Evolutionary conservation across 2,797 vertebrate species (phyloP), one percentile per base, ranked within the genome.

Genomic region (Phaenicophaeus curvirostris): DNA sequence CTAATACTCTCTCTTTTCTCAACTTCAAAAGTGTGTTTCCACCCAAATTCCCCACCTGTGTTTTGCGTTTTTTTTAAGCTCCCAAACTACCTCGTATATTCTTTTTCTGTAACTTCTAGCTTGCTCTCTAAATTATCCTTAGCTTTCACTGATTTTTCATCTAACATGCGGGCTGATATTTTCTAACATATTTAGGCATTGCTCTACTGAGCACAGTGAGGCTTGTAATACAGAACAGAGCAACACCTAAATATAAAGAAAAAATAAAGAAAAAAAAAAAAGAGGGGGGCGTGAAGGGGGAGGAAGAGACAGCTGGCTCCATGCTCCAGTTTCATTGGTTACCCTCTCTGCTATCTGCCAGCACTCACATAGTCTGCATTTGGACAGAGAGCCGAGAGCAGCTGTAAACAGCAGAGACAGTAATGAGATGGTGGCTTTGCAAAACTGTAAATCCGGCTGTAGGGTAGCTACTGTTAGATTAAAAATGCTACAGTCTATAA

Each of bases 271-370:
- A 89, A n/a, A 65, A 84, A 89, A n/a, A 65, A 84, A 90, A 51
- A 30, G 42, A 25, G 24, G 33, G 51, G 63, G 77, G 48, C 4
- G 5, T 93, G 89, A 69, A 92, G 44, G 50, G 57, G 65, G 72
- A 89, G 84, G 93, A 65, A 77, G 78, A 71, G 93, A 57, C 69
- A 75, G 83, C 91, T 94, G 87, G 66, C 76, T 93, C 65, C 5
- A 0, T 62, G 63, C 93, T 96, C 42, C 57, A 61, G 75, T 94
- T 93, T 92, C 90, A 94, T 82, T 95, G 84, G 74, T 87, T 93
- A 75, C 55, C 41, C 69, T 80, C 54, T 50, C 67, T 74, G 5
- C 74, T 89, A 25, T 80, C 87, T 92, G 71, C 68, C 76, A 85
- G 84, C 78, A 20, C 39, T 89, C 74, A 42, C 58, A 75, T 30